Conservation (phyloP, 2,888 invertebrate genomes). For the Cotesia congregata region DNA sequence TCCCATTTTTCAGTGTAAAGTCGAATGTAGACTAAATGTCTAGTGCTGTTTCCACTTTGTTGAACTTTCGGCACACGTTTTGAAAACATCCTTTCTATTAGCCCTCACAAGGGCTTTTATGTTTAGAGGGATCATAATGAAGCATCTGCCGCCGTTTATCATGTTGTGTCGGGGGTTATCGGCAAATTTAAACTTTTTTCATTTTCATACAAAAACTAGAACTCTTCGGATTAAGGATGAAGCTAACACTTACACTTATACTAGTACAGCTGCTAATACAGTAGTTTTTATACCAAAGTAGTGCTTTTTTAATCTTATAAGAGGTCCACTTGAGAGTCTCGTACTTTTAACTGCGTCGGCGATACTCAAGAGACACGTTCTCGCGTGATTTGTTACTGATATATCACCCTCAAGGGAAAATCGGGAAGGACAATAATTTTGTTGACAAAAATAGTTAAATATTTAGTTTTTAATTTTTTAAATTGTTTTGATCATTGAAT, state of each 20-base stretch:
- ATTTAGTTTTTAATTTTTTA: no score
- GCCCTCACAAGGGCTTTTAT: constrained; percentile 46
- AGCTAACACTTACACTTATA: neutral
- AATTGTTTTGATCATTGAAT: no score
- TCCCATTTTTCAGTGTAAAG: constrained; percentile 3
- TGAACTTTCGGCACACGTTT: constrained; percentile 64
- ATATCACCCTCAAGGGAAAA: neutral
- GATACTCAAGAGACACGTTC: constrained; percentile 26
- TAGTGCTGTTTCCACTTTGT: constrained; percentile 47
- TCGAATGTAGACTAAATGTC: neutral
- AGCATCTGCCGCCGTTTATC: constrained; percentile 58
- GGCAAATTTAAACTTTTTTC: constrained; percentile 52
- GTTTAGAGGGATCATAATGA: constrained; percentile 5
- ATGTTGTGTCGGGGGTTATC: constrained; percentile 47
- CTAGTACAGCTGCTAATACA: neutral
- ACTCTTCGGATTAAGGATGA: constrained; percentile 32
- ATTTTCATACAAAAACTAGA: constrained; percentile 9
- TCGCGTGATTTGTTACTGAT: constrained; percentile 22
- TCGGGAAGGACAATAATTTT: neutral
- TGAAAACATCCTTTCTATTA: constrained; percentile 55
- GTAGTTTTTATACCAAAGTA: neutral
- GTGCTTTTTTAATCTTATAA: neutral
- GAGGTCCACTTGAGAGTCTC: neutral
- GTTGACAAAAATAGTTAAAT: no score
- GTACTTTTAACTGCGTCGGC: constrained; percentile 7